A percentile compares a stretch with the other conserved stretches of the same genome.
Conservation (phyloP, 2,797 vertebrate genomes). For the Alfaro cultratus region DNA sequence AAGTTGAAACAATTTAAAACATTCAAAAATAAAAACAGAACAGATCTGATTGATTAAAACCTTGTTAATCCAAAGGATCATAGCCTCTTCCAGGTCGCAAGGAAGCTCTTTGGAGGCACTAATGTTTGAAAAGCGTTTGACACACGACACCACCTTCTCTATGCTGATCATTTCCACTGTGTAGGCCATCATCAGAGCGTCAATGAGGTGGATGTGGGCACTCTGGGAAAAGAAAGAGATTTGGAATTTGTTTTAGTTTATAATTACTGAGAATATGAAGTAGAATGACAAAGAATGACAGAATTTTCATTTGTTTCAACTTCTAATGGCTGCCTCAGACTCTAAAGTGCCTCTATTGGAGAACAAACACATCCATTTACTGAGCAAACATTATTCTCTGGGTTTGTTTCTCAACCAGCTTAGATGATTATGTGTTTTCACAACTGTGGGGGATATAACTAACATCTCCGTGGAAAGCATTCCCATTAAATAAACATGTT, state of each 20-base stretch:
- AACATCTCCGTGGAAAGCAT: not conserved
- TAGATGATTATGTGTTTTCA: constrained; percentile 22
- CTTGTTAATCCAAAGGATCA: constrained; percentile 99
- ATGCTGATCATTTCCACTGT: constrained; percentile 94
- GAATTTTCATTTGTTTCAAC: not conserved
- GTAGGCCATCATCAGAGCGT: constrained; percentile 94
- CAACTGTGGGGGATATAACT: constrained; percentile 14
- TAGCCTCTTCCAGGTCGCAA: constrained; percentile 92
- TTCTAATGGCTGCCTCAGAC: not conserved
- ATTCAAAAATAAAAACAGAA: not conserved
- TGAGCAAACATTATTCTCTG: not conserved
- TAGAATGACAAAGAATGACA: not conserved
- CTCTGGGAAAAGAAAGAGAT: constrained; percentile 77
- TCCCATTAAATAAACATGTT: constrained; percentile 12
- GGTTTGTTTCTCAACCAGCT: constrained; percentile 1
- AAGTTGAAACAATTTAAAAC: not conserved
- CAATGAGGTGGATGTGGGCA: constrained; percentile 93
- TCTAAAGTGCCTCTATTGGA: not conserved
- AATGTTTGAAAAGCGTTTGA: constrained; percentile 92
- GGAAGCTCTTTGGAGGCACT: constrained; percentile 93
- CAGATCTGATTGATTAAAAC: constrained; percentile 64
- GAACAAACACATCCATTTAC: not conserved
- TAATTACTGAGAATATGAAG: not conserved
- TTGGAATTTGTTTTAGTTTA: not conserved
- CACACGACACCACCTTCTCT: constrained; percentile 91